Evolutionary conservation across 1,140 invertebrate genomes (phyloP), one percentile per base, ranked within the genome.

Genomic region (Antheraea pernyi): DNA sequence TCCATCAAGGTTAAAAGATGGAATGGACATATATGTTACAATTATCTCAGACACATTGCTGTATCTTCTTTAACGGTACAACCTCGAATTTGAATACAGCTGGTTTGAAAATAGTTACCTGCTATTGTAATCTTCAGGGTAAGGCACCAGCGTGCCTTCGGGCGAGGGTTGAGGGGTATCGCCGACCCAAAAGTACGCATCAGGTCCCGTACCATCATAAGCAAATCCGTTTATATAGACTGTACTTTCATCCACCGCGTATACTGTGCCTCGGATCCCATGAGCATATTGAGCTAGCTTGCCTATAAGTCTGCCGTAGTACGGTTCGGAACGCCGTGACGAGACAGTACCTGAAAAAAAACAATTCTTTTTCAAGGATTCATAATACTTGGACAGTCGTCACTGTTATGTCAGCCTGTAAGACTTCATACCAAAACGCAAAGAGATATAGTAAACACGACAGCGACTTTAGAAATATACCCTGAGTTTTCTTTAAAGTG

Each of bases 121-220:
- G 78, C 95, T 95, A 36, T 91, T 90, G 82, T 96, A 96, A 77
- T 97, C 95, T 79, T 97, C 96, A 39, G 97, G 97, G 87, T 97
- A 98, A 0, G 97, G 97, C 81, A 98, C 95, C 18, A 97, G 95
- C 61, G 95, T 95, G 65, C 97, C 97, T 13, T 96, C 95, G 6
- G 96, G 96, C 71, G 94, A 95, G 1, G 97, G 97, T 63, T 95
- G 92, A 0, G 94, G 89, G 2, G 95, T 95, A 80, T 96, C 97
- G 3, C 97, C 97, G 19, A 97, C 96, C 97, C 97, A 98, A 92
- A 98, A 98, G 90, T 95, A 97, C 5, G 97, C 96, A 85, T 96
- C 96, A 64, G 96, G 96, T 18, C 95, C 96, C 8, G 95, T 96
- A 42, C 97, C 97, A 81, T 98, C 97, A 81, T 98, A 98, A 6